Evolutionary conservation across 2,113 vertebrate species (phyloP), one percentile per base, ranked within the genome.

Genomic region (Hemiprocne comata): DNA sequence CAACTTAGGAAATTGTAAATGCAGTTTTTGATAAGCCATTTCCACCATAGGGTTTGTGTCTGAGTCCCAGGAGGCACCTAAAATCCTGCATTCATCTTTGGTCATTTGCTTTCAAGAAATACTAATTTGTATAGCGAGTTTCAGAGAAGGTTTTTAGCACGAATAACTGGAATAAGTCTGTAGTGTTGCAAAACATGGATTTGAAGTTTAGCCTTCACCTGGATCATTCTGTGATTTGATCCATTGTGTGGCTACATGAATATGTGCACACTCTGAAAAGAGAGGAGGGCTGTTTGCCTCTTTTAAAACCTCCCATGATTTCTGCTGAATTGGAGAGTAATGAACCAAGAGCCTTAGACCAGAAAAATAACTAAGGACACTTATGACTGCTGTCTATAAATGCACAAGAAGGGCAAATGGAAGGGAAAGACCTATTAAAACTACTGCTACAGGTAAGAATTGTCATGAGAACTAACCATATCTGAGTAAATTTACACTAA

Each of bases 191-290:
- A 55, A 94, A 38, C 24, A 36, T 1, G 53, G 10, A 28, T 42
- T 73, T 76, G 44, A 88, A 25, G 17, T 53, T 73, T 62, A 61
- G 14, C 18, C 44, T 95, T 86, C 31, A 40, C 18, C 50, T 51
- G 51, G 28, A 58, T 72, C 13, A 7, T 92, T 51, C 38, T 57
- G 54, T 0, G 0, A 4, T 42, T 6, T 71, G 34, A 57, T 67
- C 82, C 42, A 46, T 62, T 85, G 26, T 38, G 31, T 33, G 21
- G 38, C 15, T 67, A 13, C 26, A 6, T 19, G 44, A 69, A 61
- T n/a, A 18, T 50, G 42, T 44, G 34, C 20, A 79, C 21, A 19
- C 14, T 42, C 18, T 64, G 50, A 72, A 72, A 57, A 88, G 16
- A 13, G 10, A 83, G 42, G 50, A 85, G 29, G 17, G 23, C 6